A percentile compares a stretch with the other conserved stretches of the same genome.
Evolutionary conservation across 2,797 vertebrate genomes (phyloP).

Genomic region (Sebastolobus alascanus): DNA sequence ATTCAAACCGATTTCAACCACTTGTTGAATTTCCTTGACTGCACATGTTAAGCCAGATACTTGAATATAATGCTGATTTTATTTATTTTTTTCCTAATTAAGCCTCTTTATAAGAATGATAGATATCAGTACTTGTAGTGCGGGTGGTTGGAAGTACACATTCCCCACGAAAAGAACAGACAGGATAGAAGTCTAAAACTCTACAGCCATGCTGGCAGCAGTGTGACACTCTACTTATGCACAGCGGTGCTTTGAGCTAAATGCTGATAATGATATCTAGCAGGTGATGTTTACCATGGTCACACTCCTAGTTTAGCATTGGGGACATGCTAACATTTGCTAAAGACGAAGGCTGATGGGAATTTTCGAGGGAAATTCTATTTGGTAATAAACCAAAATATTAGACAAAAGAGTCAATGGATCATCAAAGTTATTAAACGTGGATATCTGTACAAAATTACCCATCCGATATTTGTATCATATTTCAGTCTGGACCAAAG

Average conservation of each 20-base stretch:
- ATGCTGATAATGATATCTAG: neutral
- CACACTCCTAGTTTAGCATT: neutral
- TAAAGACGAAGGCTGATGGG: neutral
- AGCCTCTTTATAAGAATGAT: neutral
- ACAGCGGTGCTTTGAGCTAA: neutral
- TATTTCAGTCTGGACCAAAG: no score
- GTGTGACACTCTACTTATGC: neutral
- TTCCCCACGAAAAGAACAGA: neutral
- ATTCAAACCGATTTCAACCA: neutral
- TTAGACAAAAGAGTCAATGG: no score
- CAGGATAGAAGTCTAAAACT: neutral
- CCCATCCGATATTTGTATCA: no score
- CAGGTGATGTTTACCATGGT: neutral
- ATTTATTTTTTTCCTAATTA: neutral
- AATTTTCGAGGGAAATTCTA: no score
- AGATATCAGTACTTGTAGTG: neutral
- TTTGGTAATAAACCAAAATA: neutral
- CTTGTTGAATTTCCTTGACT: neutral
- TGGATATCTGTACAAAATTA: no score
- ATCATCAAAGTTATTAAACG: no score
- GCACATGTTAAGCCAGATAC: neutral
- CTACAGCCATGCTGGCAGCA: no score
- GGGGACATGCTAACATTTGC: neutral
- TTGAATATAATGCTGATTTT: neutral
- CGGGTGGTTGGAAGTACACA: neutral